Conservation (phyloP, 2,113 vertebrate genomes). For the Emydocephalus ijimae region DNA sequence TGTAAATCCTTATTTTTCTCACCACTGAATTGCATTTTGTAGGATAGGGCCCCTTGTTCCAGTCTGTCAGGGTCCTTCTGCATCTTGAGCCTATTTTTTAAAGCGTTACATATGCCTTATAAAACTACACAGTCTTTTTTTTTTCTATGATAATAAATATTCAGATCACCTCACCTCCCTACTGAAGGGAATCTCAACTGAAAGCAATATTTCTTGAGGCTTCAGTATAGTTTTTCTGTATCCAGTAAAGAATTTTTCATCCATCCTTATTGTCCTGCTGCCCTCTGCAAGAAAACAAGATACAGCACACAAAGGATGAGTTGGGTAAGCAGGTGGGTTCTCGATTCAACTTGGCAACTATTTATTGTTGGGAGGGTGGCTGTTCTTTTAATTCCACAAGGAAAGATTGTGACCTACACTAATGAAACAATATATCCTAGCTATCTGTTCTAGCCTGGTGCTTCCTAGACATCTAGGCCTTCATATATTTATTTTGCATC, state of each 20-base stretch:
- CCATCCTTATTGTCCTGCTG: conserved; percentile 78
- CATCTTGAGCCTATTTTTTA: not conserved
- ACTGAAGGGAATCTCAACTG: conserved; percentile 85
- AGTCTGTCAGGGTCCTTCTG: not conserved
- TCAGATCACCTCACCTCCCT: conserved; percentile 73
- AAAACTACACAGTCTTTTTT: not conserved
- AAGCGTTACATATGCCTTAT: not conserved
- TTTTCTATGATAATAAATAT: conserved; percentile 7
- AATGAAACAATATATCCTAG: not conserved
- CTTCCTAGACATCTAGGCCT: not conserved
- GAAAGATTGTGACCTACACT: not conserved
- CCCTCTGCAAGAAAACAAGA: conserved; percentile 68
- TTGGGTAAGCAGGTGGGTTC: not conserved
- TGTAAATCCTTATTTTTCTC: not conserved
- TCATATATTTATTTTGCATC: not conserved
- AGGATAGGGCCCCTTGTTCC: not conserved
- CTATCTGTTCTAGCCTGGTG: not conserved
- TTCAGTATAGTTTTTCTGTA: conserved; percentile 84
- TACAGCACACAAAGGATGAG: fast-evolving
- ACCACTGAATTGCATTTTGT: not conserved
- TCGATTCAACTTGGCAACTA: not conserved
- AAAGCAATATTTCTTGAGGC: conserved; percentile 83
- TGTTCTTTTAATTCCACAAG: conserved; percentile 11
- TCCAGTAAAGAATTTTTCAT: conserved; percentile 83
- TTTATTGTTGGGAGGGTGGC: not conserved